A percentile compares a stretch with the other conserved stretches of the same genome.
phyloP scores from a whole-genome alignment of 2,888 invertebrate genomes.

The Cyaniris semiargus region DNA sequence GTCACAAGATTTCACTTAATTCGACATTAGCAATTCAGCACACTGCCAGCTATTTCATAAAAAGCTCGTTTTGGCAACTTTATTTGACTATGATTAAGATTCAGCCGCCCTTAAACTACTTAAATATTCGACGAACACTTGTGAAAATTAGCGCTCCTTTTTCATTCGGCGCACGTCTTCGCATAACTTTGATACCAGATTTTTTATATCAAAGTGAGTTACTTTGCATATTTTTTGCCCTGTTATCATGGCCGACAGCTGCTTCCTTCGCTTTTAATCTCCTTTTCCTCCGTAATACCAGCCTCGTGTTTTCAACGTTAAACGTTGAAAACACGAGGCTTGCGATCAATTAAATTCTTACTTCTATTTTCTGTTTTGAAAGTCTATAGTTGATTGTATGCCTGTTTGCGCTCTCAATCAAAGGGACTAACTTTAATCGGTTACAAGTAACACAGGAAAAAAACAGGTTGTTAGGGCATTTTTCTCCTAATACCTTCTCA shows the following conservation, averaged over 20 bases:
- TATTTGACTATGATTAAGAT: conserved; percentile 12
- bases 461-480: neutral
- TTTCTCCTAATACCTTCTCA: neutral
- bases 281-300: neutral
- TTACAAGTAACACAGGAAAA: neutral
- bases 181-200: conserved; percentile 17
- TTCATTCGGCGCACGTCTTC: conserved; percentile 8
- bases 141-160: conserved; percentile 6
- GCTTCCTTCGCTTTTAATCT: conserved; percentile 20
- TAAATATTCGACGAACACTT: conserved; percentile 13
- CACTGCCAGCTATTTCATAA: neutral
- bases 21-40: neutral
- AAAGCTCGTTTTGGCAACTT: conserved; percentile 11
- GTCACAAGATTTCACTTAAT: neutral
- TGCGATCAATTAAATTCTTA: neutral
- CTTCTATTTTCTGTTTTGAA: neutral
- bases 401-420: too few relatives aligned
- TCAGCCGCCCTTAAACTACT: conserved; percentile 17
- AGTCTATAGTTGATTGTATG: neutral
- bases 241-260: neutral
- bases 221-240: conserved; percentile 29
- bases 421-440: too few relatives aligned
- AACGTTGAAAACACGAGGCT: too few relatives aligned
- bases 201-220: conserved; percentile 22
- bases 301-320: neutral